Evolutionary conservation across 2,113 vertebrate genomes (phyloP).

Genomic region (Caloenas nicobarica): DNA sequence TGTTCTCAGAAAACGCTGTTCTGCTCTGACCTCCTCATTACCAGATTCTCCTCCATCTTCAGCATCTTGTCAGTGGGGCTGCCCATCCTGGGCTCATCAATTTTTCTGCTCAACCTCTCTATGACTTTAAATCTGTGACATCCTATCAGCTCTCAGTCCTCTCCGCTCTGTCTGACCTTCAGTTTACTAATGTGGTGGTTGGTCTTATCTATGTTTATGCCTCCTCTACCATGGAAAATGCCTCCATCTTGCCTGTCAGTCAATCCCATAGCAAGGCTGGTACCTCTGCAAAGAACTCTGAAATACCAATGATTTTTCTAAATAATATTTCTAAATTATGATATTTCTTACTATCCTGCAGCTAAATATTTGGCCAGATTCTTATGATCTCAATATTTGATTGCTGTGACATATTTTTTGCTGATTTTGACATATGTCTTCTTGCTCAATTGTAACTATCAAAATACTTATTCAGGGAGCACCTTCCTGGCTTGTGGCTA

Average conservation of each 20-base stretch:
- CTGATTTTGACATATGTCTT: neutral
- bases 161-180: neutral
- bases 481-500: neutral
- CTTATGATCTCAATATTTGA: neutral
- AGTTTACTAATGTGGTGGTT: neutral
- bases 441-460: neutral
- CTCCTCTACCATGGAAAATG: neutral
- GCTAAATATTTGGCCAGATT: neutral
- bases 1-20: rapidly evolving
- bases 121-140: neutral
- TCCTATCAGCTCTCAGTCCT: neutral
- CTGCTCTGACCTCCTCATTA: neutral
- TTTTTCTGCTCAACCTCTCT: neutral
- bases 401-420: neutral
- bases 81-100: neutral
- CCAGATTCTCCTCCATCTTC: neutral
- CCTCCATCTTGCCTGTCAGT: neutral
- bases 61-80: rapidly evolving
- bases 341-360: neutral
- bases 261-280: neutral
- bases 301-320: neutral
- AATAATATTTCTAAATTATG: neutral
- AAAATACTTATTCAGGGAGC: neutral
- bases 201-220: neutral
- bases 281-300: neutral